These are phyloP conservation scores for Amblyraja radiata DNA, from an alignment of 2,797 vertebrate species.

Conservation along the genomic window DNA sequence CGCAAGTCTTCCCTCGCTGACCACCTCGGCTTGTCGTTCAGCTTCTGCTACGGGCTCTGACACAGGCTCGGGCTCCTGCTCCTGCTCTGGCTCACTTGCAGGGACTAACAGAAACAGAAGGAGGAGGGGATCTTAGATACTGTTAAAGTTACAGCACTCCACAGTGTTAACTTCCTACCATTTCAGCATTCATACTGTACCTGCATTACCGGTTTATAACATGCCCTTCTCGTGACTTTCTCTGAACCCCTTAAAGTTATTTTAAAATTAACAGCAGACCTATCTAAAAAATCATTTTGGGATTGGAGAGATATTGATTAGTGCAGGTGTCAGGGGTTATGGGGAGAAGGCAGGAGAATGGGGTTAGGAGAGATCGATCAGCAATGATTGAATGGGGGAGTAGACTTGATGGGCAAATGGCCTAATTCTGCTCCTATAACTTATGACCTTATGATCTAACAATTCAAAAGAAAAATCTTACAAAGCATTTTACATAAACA, in stretches of 20 bases:
- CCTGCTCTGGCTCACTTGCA: slow-evolving; percentile 56
- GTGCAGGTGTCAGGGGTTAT: no score
- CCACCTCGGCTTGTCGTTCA: slow-evolving; percentile 41
- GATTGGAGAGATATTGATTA: not conserved
- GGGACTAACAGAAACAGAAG: slow-evolving; percentile 52
- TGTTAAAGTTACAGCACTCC: slow-evolving; percentile 23
- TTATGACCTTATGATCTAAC: no score
- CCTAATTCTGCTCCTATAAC: no score
- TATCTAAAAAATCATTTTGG: not conserved
- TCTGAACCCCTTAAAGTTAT: not conserved
- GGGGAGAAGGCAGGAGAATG: no score
- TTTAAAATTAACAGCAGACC: not conserved
- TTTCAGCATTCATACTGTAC: not conserved
- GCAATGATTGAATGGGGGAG: no score
- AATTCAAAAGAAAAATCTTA: not conserved
- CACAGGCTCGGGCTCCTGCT: slow-evolving; percentile 46
- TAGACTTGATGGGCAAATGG: no score
- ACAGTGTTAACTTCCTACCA: slow-evolving; percentile 18
- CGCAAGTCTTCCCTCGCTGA: slow-evolving; percentile 50
- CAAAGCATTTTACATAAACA: not conserved
- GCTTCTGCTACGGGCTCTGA: slow-evolving; percentile 52
- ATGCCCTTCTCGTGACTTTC: not conserved
- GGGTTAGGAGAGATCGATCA: no score
- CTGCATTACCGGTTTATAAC: not conserved
- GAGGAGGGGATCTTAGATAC: slow-evolving; percentile 29